Conservation (phyloP, 2,888 invertebrate species). For the Eristalis tenax region DNA sequence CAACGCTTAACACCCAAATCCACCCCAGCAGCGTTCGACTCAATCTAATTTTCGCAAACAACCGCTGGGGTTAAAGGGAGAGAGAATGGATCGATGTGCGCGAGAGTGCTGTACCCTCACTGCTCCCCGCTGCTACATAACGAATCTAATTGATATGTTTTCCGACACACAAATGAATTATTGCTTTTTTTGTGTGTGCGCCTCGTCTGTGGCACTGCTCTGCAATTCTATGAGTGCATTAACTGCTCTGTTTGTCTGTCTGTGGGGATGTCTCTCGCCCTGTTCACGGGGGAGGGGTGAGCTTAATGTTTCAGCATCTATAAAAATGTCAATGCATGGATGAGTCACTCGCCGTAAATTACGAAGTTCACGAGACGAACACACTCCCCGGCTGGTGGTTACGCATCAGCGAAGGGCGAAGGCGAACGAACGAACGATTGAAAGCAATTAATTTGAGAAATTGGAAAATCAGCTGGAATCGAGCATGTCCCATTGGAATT, state of each 20-base stretch:
- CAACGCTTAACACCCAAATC: conserved; percentile 6
- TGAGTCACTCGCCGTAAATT: conserved; percentile 47
- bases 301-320: conserved; percentile 7
- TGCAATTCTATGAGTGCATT: conserved; percentile 61
- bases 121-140: conserved; percentile 43
- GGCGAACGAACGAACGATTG: conserved; percentile 9
- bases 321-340: conserved; percentile 59
- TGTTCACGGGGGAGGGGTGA: neutral
- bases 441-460: conserved; percentile 68
- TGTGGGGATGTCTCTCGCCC: conserved; percentile 9
- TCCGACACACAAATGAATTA: conserved; percentile 70
- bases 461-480: conserved; percentile 67
- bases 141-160: conserved; percentile 71
- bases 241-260: conserved; percentile 50
- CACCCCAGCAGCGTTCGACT: conserved; percentile 36
- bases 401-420: neutral
- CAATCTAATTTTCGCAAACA: conserved; percentile 63
- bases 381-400: too few relatives aligned
- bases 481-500: conserved; percentile 49
- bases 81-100: conserved; percentile 26
- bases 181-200: conserved; percentile 52
- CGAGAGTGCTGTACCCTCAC: conserved; percentile 17
- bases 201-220: neutral
- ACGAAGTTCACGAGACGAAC: conserved; percentile 1
- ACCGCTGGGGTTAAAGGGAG: conserved; percentile 36